A percentile compares a stretch with the other conserved stretches of the same genome.
Evolutionary conservation across 2,888 invertebrate species (phyloP).

Genomic region (Himalopsyche japonica): DNA sequence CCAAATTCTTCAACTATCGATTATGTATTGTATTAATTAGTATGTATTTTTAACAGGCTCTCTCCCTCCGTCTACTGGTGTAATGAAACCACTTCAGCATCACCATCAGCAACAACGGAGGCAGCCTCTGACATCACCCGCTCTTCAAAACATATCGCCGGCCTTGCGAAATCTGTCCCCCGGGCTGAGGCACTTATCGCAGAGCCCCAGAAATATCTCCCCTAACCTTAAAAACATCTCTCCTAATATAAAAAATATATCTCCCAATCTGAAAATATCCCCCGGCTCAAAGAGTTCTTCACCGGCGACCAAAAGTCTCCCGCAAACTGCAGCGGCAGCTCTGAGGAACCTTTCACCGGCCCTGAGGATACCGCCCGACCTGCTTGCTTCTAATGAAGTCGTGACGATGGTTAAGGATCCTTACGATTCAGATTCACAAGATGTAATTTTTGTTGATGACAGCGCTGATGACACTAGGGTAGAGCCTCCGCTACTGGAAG

Average conservation of each 20-base stretch:
- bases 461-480: conserved; percentile 43
- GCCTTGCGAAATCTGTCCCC: conserved; percentile 19
- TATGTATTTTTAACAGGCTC: conserved; percentile 21
- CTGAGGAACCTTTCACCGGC: conserved; percentile 35
- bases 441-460: conserved; percentile 59
- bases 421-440: conserved; percentile 59
- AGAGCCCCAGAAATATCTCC: conserved; percentile 18
- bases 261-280: conserved; percentile 10
- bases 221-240: conserved; percentile 20
- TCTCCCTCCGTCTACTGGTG: conserved; percentile 12
- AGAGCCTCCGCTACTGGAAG: not conserved
- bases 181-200: conserved; percentile 10
- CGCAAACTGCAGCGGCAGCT: conserved; percentile 3
- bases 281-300: conserved; percentile 13
- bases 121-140: conserved; percentile 37
- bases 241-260: conserved; percentile 14
- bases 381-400: not conserved
- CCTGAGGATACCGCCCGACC: conserved; percentile 9
- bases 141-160: conserved; percentile 28
- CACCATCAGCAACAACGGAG: conserved; percentile 39
- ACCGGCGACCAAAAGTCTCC: not conserved
- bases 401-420: conserved; percentile 12
- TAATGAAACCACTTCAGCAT: conserved; percentile 21
- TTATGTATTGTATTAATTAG: not conserved
- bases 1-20: no score